Conservation (phyloP, 2,797 vertebrate genomes). For the Hypotaenidia okinawae region DNA sequence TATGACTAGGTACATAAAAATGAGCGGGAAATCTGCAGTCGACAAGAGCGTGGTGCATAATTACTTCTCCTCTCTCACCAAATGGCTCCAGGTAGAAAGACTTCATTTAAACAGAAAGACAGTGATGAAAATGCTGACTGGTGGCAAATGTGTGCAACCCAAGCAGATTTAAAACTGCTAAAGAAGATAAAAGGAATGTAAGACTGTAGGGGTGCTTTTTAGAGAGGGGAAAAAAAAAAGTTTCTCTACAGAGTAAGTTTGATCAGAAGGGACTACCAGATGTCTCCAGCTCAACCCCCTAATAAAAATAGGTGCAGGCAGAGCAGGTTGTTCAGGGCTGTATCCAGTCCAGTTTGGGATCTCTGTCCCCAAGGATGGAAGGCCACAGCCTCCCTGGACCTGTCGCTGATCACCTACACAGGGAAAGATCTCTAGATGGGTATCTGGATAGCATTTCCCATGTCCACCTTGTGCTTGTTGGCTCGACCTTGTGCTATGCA, state of each 20-base stretch:
- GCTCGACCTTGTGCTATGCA: background rate
- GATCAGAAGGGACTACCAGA: background rate
- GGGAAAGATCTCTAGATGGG: background rate
- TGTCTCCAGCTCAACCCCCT: background rate
- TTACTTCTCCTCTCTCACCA: conserved; percentile 54
- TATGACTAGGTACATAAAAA: conserved; percentile 73
- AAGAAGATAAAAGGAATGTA: background rate
- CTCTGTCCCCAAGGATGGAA: background rate
- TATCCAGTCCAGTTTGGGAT: background rate
- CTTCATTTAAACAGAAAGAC: conserved; percentile 67
- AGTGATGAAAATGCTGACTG: conserved; percentile 68
- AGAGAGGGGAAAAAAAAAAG: background rate
- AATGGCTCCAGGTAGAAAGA: conserved; percentile 59
- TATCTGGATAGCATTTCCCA: background rate
- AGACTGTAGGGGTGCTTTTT: background rate
- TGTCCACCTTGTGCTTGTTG: background rate
- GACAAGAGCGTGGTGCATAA: conserved; percentile 61
- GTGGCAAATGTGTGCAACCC: background rate
- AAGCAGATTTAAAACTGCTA: background rate
- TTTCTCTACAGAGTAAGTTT: background rate
- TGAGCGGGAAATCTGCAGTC: conserved; percentile 56
- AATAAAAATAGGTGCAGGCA: background rate
- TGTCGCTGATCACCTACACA: rapidly evolving
- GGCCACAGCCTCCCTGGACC: background rate
- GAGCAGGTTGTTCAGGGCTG: background rate